Evolutionary conservation across 2,888 invertebrate genomes (phyloP).

Genomic region (Ditula angustiorana): DNA sequence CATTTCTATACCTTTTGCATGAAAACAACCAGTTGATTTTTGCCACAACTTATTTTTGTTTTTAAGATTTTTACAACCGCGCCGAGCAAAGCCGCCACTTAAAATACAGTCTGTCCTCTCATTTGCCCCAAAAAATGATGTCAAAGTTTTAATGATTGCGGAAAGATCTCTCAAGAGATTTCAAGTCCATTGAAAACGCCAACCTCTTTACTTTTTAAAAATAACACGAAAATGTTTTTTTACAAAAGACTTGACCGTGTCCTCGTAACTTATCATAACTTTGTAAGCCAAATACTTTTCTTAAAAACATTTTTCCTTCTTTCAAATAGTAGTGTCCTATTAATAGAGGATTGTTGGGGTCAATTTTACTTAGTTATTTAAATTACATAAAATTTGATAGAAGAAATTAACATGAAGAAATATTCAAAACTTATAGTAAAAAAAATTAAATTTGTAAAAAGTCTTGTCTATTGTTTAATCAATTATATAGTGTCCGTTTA

Average conservation of each 20-base stretch:
- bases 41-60: too few relatives aligned
- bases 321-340: neutral
- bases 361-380: neutral
- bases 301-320: neutral
- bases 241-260: constrained; percentile 4
- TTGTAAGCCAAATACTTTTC: neutral
- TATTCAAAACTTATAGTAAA: too few relatives aligned
- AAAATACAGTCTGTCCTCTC: neutral
- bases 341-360: neutral
- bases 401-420: too few relatives aligned
- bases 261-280: neutral
- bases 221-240: constrained; percentile 2
- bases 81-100: neutral
- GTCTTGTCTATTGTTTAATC: too few relatives aligned
- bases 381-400: too few relatives aligned
- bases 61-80: neutral
- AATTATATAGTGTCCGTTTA: too few relatives aligned
- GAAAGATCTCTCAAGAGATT: constrained; percentile 2
- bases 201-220: constrained; percentile 1
- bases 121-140: neutral
- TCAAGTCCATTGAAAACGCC: constrained; percentile 4
- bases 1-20: too few relatives aligned
- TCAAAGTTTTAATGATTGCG: constrained; percentile 16
- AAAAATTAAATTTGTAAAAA: too few relatives aligned
- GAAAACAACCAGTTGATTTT: too few relatives aligned